Base-by-base conservation (phyloP, 53 echinoderm and acorn worm species). In the Echinarachnius parma region DNA sequence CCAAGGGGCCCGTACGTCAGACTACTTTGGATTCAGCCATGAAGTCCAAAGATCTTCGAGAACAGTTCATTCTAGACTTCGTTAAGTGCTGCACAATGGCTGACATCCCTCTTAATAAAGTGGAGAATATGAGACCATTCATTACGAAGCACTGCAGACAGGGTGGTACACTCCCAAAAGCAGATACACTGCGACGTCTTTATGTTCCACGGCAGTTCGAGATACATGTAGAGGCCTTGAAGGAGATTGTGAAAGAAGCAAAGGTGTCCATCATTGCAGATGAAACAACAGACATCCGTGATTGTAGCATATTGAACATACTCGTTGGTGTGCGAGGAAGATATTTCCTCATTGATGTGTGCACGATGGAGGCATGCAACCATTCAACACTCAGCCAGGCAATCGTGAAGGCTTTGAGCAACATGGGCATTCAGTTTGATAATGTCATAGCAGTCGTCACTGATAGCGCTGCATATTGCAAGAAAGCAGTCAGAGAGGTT, bases 401-500 rank as follows among this genome's bases (percentile, higher is more conserved):
- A 21, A 28, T 86, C 55, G 61, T 86, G 48, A 86, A 81, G 30
- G 77, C 77, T 11, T 53, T 86, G 35, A 81, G 62, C 0, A 60
- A 52, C 50, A 35, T 68, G 19, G 82, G 46, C 14, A 55, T 87
- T 16, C n/a, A 78, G 4, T 82, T 78, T 35, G 39, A 82, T 31
- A 64, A 87, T 28, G 64, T 87, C 18, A 82, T 71, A 19, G 70
- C 78, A 4, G 59, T 82, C 18, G 82, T 87, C 33, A 77, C 72
- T 5, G 87, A 87, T 36, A 68, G 62, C 33, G 87, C 87, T 23
- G 82, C 78, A 11, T 87, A 87, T 20, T 87, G 78, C 54, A 87
- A 82, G 32, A 82, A 81, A 19, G 87, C 87, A 15, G 77, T 24
- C 52, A 48, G 82, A 23, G 78, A 87, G 31, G 82, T 82, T 44